Evolutionary conservation across 2,888 invertebrate genomes (phyloP).

Genomic region (Choristoneura rosaceana): DNA sequence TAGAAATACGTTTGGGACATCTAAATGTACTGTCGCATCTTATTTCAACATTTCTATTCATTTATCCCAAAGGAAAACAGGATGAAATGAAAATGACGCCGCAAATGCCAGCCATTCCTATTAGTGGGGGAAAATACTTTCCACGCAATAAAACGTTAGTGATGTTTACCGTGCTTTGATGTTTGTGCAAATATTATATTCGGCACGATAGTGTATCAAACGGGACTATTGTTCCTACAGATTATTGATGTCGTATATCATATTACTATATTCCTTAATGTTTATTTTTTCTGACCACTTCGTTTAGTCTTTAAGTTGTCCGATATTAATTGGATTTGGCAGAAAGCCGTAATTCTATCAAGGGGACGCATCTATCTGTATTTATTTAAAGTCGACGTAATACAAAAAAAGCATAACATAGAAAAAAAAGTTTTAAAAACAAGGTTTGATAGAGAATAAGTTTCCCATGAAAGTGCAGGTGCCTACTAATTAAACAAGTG

Average conservation of each 20-base stretch:
- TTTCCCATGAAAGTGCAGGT: too few species aligned
- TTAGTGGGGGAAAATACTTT: slow-evolving; percentile 29
- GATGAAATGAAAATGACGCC: slow-evolving; percentile 19
- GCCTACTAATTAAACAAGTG: too few species aligned
- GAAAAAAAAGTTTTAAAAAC: too few species aligned
- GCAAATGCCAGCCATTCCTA: slow-evolving; percentile 24
- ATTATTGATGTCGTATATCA: slow-evolving; percentile 25
- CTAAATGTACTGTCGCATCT: not conserved
- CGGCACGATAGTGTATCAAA: slow-evolving; percentile 25
- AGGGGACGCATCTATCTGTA: too few species aligned
- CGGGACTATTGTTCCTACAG: slow-evolving; percentile 13
- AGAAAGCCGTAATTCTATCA: too few species aligned
- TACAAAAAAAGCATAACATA: too few species aligned
- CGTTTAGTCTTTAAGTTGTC: not conserved
- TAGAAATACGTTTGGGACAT: not conserved
- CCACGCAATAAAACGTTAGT: slow-evolving; percentile 33
- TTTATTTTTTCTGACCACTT: not conserved
- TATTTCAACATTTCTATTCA: slow-evolving; percentile 1
- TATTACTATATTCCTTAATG: not conserved
- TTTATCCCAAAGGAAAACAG: slow-evolving; percentile 10
- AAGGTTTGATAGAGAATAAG: too few species aligned
- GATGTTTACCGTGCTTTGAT: slow-evolving; percentile 37
- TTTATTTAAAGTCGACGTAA: too few species aligned
- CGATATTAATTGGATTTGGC: too few species aligned
- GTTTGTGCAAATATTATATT: slow-evolving; percentile 33